Evolutionary conservation across 2,113 vertebrate genomes (phyloP).

Genomic region (Oostethus manadensis): DNA sequence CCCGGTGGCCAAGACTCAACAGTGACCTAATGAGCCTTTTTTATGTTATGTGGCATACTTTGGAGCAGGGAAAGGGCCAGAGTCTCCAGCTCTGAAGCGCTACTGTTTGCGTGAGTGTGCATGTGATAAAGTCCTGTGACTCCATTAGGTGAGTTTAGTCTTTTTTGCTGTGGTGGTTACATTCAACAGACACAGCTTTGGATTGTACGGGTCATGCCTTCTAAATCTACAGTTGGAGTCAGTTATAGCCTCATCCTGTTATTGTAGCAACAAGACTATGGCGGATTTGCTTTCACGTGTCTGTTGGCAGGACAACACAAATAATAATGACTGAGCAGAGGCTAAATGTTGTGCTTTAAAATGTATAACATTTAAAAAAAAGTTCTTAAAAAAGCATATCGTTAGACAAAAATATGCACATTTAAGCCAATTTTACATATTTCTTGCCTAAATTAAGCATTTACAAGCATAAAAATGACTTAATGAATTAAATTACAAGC

Average conservation of each 20-base stretch:
- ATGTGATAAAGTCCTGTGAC: slow-evolving; percentile 2
- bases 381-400: too few relatives aligned
- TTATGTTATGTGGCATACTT: slow-evolving; percentile 8
- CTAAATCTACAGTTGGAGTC: slow-evolving; percentile 4
- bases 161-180: neutral
- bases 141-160: slow-evolving; percentile 10
- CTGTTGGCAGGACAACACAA: too few relatives aligned
- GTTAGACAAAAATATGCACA: too few relatives aligned
- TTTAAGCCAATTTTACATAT: too few relatives aligned
- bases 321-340: too few relatives aligned
- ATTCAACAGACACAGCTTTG: neutral
- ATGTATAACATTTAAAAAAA: too few relatives aligned
- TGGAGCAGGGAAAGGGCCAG: slow-evolving; percentile 6
- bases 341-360: too few relatives aligned
- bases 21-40: slow-evolving; percentile 1
- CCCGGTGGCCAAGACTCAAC: slow-evolving; percentile 1
- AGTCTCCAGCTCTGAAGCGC: slow-evolving; percentile 14
- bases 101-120: neutral
- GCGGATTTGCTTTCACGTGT: too few relatives aligned
- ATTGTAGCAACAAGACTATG: slow-evolving; percentile 5
- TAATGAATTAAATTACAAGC: too few relatives aligned
- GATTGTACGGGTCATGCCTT: slow-evolving; percentile 2
- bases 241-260: neutral
- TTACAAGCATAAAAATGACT: too few relatives aligned
- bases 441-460: too few relatives aligned